A percentile compares a stretch with the other conserved stretches of the same genome.
These are phyloP conservation scores for Clistopyga incitator DNA, from an alignment of 2,888 invertebrate genomes.

Conservation along the genomic window DNA sequence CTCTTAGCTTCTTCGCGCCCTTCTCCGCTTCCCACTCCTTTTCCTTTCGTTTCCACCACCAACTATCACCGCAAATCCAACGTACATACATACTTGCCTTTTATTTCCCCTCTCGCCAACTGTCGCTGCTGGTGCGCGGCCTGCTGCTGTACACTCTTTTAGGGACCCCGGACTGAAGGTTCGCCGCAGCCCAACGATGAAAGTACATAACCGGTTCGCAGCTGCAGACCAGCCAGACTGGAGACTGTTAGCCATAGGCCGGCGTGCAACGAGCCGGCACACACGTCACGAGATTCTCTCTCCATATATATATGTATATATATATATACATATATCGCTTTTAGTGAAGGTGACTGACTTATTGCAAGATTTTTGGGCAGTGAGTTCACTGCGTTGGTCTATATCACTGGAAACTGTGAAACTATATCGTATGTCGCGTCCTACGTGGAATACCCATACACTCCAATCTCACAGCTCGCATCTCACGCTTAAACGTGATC, in stretches of 20 bases:
- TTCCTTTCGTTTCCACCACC: constrained; percentile 54
- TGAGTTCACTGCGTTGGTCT: constrained; percentile 8
- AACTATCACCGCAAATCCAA: constrained; percentile 48
- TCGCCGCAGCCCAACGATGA: constrained; percentile 67
- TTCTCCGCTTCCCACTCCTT: constrained; percentile 44
- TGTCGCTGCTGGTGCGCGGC: constrained; percentile 41
- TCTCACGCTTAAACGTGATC: constrained; percentile 34
- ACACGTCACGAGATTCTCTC: constrained; percentile 49
- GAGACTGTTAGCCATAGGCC: constrained; percentile 65
- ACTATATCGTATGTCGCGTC: background rate
- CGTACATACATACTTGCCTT: constrained; percentile 55
- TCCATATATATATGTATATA: constrained; percentile 26
- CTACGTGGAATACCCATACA: constrained; percentile 1
- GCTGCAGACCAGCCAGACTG: constrained; percentile 78
- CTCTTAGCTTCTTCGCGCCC: constrained; percentile 39
- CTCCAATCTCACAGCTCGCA: background rate
- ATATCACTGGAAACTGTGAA: constrained; percentile 34
- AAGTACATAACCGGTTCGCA: constrained; percentile 83
- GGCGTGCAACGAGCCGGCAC: constrained; percentile 49
- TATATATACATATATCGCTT: constrained; percentile 22
- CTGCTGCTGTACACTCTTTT: constrained; percentile 57
- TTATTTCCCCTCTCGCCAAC: constrained; percentile 56
- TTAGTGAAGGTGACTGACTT: constrained; percentile 54
- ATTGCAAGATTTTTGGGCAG: constrained; percentile 33
- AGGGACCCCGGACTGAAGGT: constrained; percentile 61